Conservation (phyloP, 2,113 vertebrate species). For the Hemiprocne comata region DNA sequence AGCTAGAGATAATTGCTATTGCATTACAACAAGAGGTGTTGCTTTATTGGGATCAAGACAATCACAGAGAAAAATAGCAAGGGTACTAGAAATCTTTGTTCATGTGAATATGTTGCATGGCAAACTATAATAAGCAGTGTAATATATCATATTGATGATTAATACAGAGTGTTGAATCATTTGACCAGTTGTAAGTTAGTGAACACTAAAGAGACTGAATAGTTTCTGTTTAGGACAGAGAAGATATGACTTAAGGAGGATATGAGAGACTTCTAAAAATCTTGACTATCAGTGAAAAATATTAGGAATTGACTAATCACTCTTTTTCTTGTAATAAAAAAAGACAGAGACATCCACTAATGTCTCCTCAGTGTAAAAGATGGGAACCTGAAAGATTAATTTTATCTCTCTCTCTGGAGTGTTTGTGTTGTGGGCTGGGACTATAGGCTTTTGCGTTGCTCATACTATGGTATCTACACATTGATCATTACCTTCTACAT, state of each 20-base stretch:
- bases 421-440: background rate
- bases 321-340: too few species aligned
- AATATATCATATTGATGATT: background rate
- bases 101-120: background rate
- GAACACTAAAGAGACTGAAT: background rate
- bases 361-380: background rate
- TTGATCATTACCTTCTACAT: background rate
- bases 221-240: background rate
- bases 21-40: background rate
- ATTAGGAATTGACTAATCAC: too few species aligned
- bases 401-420: background rate
- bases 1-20: background rate
- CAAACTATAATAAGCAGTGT: background rate
- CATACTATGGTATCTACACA: background rate
- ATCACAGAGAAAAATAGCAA: background rate
- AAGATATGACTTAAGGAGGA: background rate
- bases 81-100: background rate
- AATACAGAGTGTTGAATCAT: background rate
- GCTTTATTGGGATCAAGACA: background rate
- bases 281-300: background rate
- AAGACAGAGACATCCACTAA: too few species aligned
- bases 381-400: background rate
- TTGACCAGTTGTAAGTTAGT: background rate
- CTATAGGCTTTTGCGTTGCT: background rate
- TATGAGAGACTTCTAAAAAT: background rate